Conservation (phyloP, 2,888 invertebrate genomes). For the Elmis aenea region DNA sequence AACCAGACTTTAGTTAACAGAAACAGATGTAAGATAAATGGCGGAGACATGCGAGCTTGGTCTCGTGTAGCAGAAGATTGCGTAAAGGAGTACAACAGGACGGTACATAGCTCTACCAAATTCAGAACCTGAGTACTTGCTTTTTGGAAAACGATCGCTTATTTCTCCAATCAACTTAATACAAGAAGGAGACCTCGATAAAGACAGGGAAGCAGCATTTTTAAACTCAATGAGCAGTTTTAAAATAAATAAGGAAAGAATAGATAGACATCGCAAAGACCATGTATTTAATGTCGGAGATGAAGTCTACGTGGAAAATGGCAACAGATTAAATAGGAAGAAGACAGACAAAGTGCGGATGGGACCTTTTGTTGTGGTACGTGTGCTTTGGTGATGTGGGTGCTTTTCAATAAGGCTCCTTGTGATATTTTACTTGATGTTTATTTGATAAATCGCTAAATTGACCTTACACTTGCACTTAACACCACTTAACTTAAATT, state of each 20-base stretch:
- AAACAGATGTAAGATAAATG: conserved; percentile 29
- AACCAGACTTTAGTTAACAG: conserved; percentile 30
- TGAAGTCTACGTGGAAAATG: conserved; percentile 32
- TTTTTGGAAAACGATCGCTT: conserved; percentile 26
- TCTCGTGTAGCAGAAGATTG: conserved; percentile 27
- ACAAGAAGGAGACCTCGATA: no score
- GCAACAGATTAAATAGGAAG: conserved; percentile 31
- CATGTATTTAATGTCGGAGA: conserved; percentile 31
- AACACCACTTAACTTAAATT: no score
- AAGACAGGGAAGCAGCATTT: conserved; percentile 26
- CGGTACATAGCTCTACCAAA: conserved; percentile 11
- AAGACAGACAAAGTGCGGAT: conserved; percentile 30
- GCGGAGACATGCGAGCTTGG: conserved; percentile 25
- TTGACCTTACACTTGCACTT: no score
- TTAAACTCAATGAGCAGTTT: conserved; percentile 27
- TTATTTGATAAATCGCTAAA: no score
- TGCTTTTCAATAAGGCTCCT: no score
- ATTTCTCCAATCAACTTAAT: conserved; percentile 21
- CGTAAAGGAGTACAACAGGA: conserved; percentile 15
- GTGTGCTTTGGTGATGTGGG: no score
- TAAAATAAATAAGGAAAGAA: conserved; percentile 29
- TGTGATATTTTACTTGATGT: no score
- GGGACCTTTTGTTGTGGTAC: no score
- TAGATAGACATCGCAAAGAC: conserved; percentile 28
- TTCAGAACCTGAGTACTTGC: conserved; percentile 29